Conservation (phyloP, 2,113 vertebrate species). For the Solea senegalensis region DNA sequence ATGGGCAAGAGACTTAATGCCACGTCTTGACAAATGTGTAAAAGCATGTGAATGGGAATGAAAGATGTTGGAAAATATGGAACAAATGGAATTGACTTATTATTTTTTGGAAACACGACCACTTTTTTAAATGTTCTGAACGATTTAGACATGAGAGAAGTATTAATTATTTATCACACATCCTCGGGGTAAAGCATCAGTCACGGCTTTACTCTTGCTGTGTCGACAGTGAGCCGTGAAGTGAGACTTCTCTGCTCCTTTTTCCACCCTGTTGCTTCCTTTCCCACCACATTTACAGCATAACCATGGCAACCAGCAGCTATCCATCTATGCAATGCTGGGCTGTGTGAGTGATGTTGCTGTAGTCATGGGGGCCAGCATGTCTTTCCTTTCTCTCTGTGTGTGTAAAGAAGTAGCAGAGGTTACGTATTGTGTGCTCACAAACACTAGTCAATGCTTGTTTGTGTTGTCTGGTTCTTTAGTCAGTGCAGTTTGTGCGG, state of each 20-base stretch:
- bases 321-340: conserved; percentile 30
- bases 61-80: too few relatives aligned
- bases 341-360: conserved; percentile 40
- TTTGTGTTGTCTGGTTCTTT: not conserved
- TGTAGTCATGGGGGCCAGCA: conserved; percentile 31
- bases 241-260: not conserved
- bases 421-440: not conserved
- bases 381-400: conserved; percentile 21
- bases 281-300: conserved; percentile 16
- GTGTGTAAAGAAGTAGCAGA: conserved; percentile 1
- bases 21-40: too few relatives aligned
- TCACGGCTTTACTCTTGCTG: not conserved
- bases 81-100: too few relatives aligned
- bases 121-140: too few relatives aligned
- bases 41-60: too few relatives aligned
- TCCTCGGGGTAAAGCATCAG: not conserved
- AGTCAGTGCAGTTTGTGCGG: too few relatives aligned
- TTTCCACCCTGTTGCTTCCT: conserved; percentile 11
- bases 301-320: conserved; percentile 52
- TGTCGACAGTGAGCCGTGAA: too few relatives aligned
- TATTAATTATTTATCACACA: not conserved
- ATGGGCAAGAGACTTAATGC: too few relatives aligned
- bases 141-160: not conserved
- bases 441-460: not conserved
- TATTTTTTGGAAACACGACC: too few relatives aligned